Evolutionary conservation across 2,113 vertebrate genomes (phyloP).

Genomic region (Cyprinodon brontotheroides): DNA sequence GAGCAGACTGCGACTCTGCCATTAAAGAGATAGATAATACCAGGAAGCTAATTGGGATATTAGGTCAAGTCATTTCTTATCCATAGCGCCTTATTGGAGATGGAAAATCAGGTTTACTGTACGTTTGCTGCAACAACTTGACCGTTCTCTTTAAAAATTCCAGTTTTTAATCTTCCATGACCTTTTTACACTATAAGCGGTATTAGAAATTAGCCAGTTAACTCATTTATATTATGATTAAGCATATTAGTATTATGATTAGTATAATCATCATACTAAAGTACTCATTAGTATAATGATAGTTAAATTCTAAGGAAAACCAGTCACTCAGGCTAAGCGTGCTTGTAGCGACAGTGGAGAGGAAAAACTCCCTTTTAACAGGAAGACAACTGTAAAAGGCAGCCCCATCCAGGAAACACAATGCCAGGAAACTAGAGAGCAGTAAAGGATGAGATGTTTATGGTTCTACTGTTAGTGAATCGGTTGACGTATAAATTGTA

Average conservation of each 20-base stretch:
- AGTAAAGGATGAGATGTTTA: neutral
- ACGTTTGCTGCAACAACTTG: neutral
- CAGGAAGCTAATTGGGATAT: conserved; percentile 17
- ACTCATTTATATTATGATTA: neutral
- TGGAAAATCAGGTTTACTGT: neutral
- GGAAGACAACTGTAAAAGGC: too few relatives aligned
- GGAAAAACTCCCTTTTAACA: too few relatives aligned
- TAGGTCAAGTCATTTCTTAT: conserved; percentile 6
- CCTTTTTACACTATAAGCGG: neutral
- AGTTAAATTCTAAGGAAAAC: too few relatives aligned
- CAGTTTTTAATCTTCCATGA: neutral
- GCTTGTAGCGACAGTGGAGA: too few relatives aligned
- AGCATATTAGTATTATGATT: too few relatives aligned
- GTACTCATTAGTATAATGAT: too few relatives aligned
- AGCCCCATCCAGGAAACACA: too few relatives aligned
- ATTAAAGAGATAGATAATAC: neutral
- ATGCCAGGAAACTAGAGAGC: too few relatives aligned
- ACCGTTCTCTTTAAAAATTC: neutral
- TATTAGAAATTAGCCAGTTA: neutral
- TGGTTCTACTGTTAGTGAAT: neutral
- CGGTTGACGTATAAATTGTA: neutral
- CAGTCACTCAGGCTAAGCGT: too few relatives aligned
- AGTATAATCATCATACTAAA: too few relatives aligned
- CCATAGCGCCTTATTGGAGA: neutral
- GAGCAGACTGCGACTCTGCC: conserved; percentile 6